Evolutionary conservation across 1,140 invertebrate genomes (phyloP).

Genomic region (Drosophila malerkotliana): DNA sequence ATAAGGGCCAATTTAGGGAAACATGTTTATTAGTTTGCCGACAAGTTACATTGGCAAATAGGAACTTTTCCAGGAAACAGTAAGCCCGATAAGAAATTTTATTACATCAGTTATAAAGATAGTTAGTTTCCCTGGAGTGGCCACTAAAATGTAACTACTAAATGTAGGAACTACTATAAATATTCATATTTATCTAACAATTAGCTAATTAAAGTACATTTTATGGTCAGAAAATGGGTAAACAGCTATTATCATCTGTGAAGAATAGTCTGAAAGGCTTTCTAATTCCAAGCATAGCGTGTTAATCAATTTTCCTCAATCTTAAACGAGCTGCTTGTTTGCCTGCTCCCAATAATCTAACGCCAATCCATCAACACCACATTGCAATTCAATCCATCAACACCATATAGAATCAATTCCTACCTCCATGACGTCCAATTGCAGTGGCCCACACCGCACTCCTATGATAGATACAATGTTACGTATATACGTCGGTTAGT

Average conservation of each 20-base stretch:
- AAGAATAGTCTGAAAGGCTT: background rate
- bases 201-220: constrained; percentile 4
- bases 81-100: background rate
- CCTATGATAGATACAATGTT: background rate
- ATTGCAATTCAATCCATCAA: constrained; percentile 47
- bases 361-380: constrained; percentile 40
- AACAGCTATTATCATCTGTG: background rate
- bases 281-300: background rate
- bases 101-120: background rate
- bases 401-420: constrained; percentile 33
- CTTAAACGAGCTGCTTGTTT: constrained; percentile 29
- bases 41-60: background rate
- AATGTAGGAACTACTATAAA: background rate
- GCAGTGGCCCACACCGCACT: constrained; percentile 1
- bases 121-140: too few relatives aligned
- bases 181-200: background rate
- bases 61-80: background rate
- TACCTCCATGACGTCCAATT: constrained; percentile 12
- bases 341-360: constrained; percentile 41
- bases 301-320: constrained; percentile 39
- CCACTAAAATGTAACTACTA: background rate
- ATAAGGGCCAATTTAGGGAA: background rate
- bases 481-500: constrained; percentile 6
- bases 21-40: constrained; percentile 3
- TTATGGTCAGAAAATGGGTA: background rate